Evolutionary conservation across 2,797 vertebrate species (phyloP).

Genomic region (Lepilemur septentrionalis): DNA sequence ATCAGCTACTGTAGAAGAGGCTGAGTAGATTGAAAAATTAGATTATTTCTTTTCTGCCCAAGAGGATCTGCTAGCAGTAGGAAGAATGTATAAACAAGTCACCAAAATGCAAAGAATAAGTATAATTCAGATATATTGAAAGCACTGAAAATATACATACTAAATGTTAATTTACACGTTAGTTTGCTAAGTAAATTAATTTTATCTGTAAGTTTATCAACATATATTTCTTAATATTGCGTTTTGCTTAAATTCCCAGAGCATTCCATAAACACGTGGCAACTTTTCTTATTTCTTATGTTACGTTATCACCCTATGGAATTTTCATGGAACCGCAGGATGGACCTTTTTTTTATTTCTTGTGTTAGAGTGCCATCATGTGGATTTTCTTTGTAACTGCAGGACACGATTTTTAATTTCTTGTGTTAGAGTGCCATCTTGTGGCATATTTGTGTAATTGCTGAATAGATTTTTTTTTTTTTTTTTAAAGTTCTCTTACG

Average conservation of each 20-base stretch:
- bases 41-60: neutral
- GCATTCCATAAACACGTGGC: neutral
- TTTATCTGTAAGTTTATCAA: neutral
- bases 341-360: neutral
- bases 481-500: neutral
- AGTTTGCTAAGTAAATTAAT: neutral
- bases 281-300: neutral
- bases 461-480: neutral
- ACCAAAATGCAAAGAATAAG: slow-evolving; percentile 24
- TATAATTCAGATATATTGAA: slow-evolving; percentile 3
- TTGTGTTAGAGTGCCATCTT: neutral
- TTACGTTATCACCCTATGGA: neutral
- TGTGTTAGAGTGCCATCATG: neutral
- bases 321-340: neutral
- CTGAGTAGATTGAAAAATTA: neutral
- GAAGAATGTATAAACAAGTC: neutral
- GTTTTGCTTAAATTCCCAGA: neutral
- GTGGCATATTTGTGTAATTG: neutral
- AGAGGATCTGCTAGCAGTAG: neutral
- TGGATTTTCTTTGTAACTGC: neutral
- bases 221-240: neutral
- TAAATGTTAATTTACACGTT: neutral
- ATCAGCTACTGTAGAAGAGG: neutral
- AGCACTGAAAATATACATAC: neutral
- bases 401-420: neutral